A percentile compares a stretch with the other conserved stretches of the same genome.
phyloP scores from a whole-genome alignment of 1,140 invertebrate species.

The Drosophila willistoni region DNA sequence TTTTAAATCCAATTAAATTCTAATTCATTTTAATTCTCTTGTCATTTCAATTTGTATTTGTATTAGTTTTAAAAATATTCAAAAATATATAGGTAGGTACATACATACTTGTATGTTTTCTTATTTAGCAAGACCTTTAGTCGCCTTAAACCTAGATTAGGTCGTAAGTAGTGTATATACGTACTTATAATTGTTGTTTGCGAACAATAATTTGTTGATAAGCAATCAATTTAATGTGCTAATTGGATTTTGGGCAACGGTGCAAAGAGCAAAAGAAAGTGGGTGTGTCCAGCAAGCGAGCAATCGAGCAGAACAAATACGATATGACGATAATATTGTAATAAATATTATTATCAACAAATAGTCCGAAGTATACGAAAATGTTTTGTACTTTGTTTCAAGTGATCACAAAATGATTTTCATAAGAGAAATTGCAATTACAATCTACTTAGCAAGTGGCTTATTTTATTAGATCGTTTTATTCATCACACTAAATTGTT shows the following conservation, averaged over 20 bases:
- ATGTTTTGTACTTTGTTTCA: too few relatives aligned
- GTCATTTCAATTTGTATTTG: neutral
- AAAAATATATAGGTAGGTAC: neutral
- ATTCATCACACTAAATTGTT: too few relatives aligned
- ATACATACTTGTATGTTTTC: neutral
- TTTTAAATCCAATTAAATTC: neutral
- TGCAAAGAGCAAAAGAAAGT: slow-evolving; percentile 52
- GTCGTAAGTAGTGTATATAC: neutral
- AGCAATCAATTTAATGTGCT: slow-evolving; percentile 30
- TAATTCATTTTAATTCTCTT: too few relatives aligned
- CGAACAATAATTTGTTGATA: slow-evolving; percentile 15
- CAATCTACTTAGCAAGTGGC: too few relatives aligned
- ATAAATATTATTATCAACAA: neutral
- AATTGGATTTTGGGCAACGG: slow-evolving; percentile 37
- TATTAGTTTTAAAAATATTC: neutral
- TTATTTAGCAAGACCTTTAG: neutral
- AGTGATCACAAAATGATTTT: too few relatives aligned
- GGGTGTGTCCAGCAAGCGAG: slow-evolving; percentile 36
- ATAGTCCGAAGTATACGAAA: neutral
- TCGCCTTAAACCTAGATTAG: neutral
- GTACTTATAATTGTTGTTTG: slow-evolving; percentile 12
- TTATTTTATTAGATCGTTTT: too few relatives aligned
- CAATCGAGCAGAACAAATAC: neutral
- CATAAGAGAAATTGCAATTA: too few relatives aligned
- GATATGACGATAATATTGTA: slow-evolving; percentile 12